Conservation (phyloP, 2,888 invertebrate species). For the Cryptus armator region DNA sequence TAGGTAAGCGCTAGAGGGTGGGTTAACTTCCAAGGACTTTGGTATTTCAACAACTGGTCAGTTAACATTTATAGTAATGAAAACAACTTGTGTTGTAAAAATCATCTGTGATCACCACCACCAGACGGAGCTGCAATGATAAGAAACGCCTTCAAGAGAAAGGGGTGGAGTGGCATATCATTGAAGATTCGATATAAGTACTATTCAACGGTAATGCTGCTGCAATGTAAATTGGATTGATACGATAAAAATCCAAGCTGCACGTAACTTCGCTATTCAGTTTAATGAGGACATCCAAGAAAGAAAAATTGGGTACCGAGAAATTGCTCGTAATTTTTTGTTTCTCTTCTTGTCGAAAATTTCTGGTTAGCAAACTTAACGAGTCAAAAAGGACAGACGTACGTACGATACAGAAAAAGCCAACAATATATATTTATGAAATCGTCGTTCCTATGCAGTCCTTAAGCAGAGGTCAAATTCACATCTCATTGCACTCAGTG, state of each 20-base stretch:
- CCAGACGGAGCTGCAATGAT: not conserved
- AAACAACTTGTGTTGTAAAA: not conserved
- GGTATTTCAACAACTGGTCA: not conserved
- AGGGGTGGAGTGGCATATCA: not conserved
- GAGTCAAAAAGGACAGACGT: not conserved
- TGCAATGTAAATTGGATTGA: no score
- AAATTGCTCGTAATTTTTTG: no score
- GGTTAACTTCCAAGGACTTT: conserved; percentile 15
- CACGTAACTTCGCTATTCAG: not conserved
- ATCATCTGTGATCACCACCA: not conserved
- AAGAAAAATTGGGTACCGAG: not conserved
- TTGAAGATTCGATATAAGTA: no score
- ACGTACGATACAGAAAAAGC: not conserved
- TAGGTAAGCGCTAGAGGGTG: not conserved
- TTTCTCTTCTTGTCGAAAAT: no score
- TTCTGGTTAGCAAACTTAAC: no score
- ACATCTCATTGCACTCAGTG: conserved; percentile 7
- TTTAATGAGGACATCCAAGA: not conserved
- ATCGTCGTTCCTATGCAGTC: not conserved
- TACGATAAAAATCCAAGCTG: not conserved
- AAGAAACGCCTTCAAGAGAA: not conserved
- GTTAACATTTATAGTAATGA: not conserved
- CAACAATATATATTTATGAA: not conserved
- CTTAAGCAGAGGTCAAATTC: not conserved
- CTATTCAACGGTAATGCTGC: no score